Percentiles rank a stretch among this genome's conserved stretches.
Evolutionary conservation across 2,797 vertebrate species (phyloP).

Genomic region (Enteromius paludinosus): DNA sequence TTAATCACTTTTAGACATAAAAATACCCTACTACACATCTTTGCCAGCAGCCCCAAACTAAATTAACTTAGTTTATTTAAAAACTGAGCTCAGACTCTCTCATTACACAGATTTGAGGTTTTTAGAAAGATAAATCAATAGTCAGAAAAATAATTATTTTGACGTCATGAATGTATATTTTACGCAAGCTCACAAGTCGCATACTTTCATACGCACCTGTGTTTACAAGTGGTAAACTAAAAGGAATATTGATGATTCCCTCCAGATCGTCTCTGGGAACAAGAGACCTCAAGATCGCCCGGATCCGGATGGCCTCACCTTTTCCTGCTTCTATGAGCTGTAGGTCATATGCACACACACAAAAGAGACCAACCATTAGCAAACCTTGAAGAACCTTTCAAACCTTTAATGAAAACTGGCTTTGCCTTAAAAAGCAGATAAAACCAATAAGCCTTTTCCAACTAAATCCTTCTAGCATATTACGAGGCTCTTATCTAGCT

Average conservation of each 20-base stretch:
- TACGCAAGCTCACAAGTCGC: not conserved
- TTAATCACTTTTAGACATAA: slow-evolving; percentile 30
- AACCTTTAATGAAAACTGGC: slow-evolving; percentile 39
- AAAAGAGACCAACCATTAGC: slow-evolving; percentile 23
- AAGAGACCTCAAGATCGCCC: slow-evolving; percentile 91
- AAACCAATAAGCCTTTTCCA: slow-evolving; percentile 41
- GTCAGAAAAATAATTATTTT: not conserved
- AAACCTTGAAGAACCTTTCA: slow-evolving; percentile 34
- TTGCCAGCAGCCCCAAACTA: slow-evolving; percentile 3
- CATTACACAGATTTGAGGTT: not conserved
- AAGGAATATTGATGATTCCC: slow-evolving; percentile 91
- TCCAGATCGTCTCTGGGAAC: slow-evolving; percentile 91
- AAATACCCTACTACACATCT: not conserved
- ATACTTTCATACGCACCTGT: slow-evolving; percentile 78
- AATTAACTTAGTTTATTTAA: slow-evolving; percentile 24
- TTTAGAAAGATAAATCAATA: slow-evolving; percentile 11
- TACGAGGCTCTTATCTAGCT: slow-evolving; percentile 31
- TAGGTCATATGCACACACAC: slow-evolving; percentile 34
- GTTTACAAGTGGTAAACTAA: slow-evolving; percentile 87
- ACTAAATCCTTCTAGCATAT: slow-evolving; percentile 40
- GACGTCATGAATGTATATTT: slow-evolving; percentile 20
- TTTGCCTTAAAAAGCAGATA: slow-evolving; percentile 37
- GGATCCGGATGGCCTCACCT: slow-evolving; percentile 92
- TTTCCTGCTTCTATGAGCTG: slow-evolving; percentile 92
- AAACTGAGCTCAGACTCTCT: slow-evolving; percentile 13